These are phyloP conservation scores for Apistogramma diplotaenia DNA, from an alignment of 2,113 vertebrate species.

Conservation along the genomic window DNA sequence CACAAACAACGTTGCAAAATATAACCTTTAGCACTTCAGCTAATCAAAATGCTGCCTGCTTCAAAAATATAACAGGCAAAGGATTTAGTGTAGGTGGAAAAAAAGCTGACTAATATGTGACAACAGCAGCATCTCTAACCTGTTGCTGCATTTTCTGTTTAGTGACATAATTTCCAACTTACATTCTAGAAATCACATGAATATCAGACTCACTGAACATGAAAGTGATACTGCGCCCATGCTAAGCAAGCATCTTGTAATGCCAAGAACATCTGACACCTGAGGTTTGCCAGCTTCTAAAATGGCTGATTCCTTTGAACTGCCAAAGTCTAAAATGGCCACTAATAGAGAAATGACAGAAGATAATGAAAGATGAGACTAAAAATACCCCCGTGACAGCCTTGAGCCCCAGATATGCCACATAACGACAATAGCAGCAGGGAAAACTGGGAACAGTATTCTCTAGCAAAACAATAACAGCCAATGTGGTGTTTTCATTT, in stretches of 20 bases:
- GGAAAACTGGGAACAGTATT: constrained; percentile 7
- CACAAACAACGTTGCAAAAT: constrained; percentile 40
- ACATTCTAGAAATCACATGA: background rate
- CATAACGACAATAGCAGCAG: constrained; percentile 32
- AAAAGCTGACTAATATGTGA: background rate
- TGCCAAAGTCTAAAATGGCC: constrained; percentile 56
- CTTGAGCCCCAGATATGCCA: constrained; percentile 67
- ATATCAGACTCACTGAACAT: background rate
- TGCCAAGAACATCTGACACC: constrained; percentile 55
- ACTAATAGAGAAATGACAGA: constrained; percentile 36
- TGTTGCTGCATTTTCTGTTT: background rate
- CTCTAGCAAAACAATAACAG: constrained; percentile 28
- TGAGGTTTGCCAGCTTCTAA: constrained; percentile 54
- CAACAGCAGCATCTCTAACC: background rate
- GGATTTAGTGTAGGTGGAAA: background rate
- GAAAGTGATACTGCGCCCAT: constrained; percentile 16
- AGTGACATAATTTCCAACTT: background rate
- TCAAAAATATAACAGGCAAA: background rate
- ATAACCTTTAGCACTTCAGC: constrained; percentile 30
- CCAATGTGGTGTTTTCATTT: background rate
- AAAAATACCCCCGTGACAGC: constrained; percentile 52
- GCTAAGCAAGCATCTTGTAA: constrained; percentile 15
- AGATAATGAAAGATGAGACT: constrained; percentile 34
- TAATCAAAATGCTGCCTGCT: background rate
- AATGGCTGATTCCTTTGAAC: constrained; percentile 58